Evolutionary conservation across 2,888 invertebrate species (phyloP).

Genomic region (Rugalucina vietnamica): DNA sequence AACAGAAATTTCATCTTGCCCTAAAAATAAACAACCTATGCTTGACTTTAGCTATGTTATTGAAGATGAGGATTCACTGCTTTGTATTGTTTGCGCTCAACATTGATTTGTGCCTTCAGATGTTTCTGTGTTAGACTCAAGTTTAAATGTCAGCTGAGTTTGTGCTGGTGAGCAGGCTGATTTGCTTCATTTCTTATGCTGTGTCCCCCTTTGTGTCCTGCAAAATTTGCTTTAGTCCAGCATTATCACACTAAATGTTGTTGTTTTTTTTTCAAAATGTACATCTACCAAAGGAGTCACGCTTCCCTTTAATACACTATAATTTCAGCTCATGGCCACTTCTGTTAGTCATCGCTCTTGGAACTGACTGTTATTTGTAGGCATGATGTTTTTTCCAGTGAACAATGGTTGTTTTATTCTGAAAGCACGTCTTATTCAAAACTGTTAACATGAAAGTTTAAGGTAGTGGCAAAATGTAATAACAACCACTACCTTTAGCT

Average conservation of each 20-base stretch:
- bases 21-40: not conserved
- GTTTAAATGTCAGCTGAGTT: not conserved
- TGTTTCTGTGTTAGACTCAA: not conserved
- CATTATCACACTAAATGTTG: not conserved
- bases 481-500: not conserved
- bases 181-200: not conserved
- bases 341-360: not conserved
- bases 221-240: not conserved
- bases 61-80: not conserved
- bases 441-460: not conserved
- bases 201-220: not conserved
- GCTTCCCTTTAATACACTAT: not conserved
- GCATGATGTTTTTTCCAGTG: not conserved
- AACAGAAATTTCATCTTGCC: not conserved
- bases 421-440: not conserved
- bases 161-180: not conserved
- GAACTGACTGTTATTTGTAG: not conserved
- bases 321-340: not conserved
- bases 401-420: not conserved
- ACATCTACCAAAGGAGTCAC: not conserved
- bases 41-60: not conserved
- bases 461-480: not conserved
- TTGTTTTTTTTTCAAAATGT: not conserved
- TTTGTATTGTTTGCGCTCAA: not conserved
- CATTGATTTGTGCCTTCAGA: not conserved